Percentiles rank a stretch among this genome's conserved stretches.
phyloP scores from a whole-genome alignment of 37 sponge, comb jelly and placozoan species.

The Aphrocallistes beatrix region DNA sequence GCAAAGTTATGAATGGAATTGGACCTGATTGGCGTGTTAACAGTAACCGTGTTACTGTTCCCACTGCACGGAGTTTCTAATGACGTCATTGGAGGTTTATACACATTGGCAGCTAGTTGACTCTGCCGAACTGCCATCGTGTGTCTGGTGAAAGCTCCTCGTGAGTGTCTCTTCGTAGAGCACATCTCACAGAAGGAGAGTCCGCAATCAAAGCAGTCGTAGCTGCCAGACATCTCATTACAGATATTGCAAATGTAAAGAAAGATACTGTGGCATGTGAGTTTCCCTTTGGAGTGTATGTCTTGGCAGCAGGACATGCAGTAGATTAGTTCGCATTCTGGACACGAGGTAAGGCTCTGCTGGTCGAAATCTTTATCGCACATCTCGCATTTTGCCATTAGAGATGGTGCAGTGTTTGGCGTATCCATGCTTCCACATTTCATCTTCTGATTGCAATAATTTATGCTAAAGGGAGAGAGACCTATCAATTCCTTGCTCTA shows the following conservation, averaged over 20 bases:
- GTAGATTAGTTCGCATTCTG: background rate
- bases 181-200: background rate
- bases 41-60: background rate
- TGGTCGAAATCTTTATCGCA: background rate
- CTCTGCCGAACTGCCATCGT: background rate
- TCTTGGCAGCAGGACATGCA: background rate
- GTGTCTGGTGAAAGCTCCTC: constrained; percentile 13
- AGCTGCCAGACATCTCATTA: background rate
- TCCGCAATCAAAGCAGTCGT: constrained; percentile 3
- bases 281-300: background rate
- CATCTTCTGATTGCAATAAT: background rate
- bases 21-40: background rate
- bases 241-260: background rate
- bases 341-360: background rate
- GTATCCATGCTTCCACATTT: background rate
- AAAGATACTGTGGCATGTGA: background rate
- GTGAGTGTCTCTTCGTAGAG: background rate
- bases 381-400: background rate
- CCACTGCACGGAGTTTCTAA: background rate
- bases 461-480: background rate
- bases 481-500: no score
- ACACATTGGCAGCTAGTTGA: background rate
- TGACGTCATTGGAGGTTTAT: background rate
- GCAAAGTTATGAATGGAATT: background rate
- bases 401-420: background rate